Evolutionary conservation across 2,797 vertebrate species (phyloP).

Genomic region (Decapterus maruadsi): DNA sequence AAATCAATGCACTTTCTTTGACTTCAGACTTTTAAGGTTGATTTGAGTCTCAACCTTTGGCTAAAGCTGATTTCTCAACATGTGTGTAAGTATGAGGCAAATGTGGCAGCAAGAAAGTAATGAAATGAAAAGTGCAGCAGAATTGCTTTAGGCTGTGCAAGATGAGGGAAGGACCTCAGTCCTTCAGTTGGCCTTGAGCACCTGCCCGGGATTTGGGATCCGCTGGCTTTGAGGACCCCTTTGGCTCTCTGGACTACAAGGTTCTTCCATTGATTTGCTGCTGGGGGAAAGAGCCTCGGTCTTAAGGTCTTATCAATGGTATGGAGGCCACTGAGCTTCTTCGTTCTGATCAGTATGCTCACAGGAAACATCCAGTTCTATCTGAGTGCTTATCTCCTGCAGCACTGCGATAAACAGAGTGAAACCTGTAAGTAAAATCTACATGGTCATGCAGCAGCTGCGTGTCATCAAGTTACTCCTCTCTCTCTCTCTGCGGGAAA

Average conservation of each 20-base stretch:
- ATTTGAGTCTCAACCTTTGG: background rate
- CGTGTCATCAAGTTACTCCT: conserved; percentile 1
- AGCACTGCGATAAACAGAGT: conserved; percentile 13
- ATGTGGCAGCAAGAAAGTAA: conserved; percentile 11
- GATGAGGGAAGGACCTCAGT: conserved; percentile 4
- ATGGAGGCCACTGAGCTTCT: background rate
- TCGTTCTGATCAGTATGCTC: conserved; percentile 6
- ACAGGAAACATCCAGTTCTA: conserved; percentile 7
- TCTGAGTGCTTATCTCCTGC: background rate
- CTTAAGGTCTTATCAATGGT: background rate
- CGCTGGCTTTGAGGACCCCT: conserved; percentile 2
- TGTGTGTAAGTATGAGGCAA: background rate
- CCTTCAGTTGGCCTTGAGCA: conserved; percentile 13
- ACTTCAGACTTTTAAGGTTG: background rate
- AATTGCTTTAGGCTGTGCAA: background rate
- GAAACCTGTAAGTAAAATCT: conserved; percentile 21
- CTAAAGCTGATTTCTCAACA: background rate
- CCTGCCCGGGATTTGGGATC: conserved; percentile 14
- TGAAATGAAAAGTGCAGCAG: background rate
- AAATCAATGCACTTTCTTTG: conserved; percentile 5
- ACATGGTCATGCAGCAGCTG: background rate
- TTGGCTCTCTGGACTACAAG: conserved; percentile 7
- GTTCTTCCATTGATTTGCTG: conserved; percentile 29
- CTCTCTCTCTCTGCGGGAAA: background rate
- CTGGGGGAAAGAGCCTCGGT: conserved; percentile 9